These are phyloP conservation scores for Limonius californicus DNA, from an alignment of 1,140 invertebrate genomes.

Conservation along the genomic window DNA sequence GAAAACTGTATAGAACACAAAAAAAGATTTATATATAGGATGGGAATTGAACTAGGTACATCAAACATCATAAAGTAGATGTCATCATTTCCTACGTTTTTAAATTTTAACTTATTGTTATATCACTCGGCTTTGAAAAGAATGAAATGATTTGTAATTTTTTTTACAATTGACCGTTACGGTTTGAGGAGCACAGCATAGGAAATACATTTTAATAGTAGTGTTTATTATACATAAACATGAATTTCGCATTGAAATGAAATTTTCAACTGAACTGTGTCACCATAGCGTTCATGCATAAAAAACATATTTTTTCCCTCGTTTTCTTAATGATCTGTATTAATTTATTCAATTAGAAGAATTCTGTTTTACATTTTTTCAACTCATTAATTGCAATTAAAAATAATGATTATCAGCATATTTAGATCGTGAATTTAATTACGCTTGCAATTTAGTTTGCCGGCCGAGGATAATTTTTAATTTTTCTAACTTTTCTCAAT, in stretches of 20 bases:
- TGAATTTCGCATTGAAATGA: slow-evolving; percentile 4
- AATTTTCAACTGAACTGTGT: slow-evolving; percentile 8
- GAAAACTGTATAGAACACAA: no score
- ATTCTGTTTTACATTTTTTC: no score
- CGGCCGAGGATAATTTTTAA: no score
- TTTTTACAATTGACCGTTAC: background rate
- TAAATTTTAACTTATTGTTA: slow-evolving; percentile 7
- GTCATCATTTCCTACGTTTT: slow-evolving; percentile 4
- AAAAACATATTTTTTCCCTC: background rate
- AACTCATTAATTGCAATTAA: no score
- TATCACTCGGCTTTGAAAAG: background rate
- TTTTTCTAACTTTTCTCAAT: no score
- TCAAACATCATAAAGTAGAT: background rate
- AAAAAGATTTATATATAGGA: no score
- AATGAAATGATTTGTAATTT: slow-evolving; percentile 10
- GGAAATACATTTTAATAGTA: slow-evolving; percentile 7
- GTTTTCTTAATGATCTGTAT: no score
- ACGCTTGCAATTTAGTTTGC: no score
- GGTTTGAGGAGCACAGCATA: background rate
- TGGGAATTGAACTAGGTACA: no score
- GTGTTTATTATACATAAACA: slow-evolving; percentile 3
- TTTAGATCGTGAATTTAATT: no score
- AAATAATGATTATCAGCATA: no score
- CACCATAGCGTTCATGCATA: slow-evolving; percentile 3
- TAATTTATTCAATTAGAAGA: no score